Percentiles rank a stretch among this genome's conserved stretches.
Evolutionary conservation across 37 sponge, comb jelly and placozoan species (phyloP).

Genomic region (Hormiphora californensis): DNA sequence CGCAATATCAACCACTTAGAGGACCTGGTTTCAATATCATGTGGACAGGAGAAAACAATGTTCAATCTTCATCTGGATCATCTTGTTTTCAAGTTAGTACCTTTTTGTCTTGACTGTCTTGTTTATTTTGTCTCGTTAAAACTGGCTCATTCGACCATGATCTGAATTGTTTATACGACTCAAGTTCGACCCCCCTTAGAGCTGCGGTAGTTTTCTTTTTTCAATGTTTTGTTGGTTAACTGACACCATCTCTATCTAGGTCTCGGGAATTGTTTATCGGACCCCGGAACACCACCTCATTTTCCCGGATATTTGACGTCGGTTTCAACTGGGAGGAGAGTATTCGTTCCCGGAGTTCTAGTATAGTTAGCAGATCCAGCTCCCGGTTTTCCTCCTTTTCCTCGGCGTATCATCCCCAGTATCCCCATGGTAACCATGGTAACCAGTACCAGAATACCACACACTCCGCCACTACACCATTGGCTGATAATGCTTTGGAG

Average conservation of each 20-base stretch:
- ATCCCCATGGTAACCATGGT: too few relatives aligned
- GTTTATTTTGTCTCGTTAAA: too few relatives aligned
- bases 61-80: constrained; percentile 31
- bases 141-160: too few relatives aligned
- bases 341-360: neutral
- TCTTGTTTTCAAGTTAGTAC: constrained; percentile 21
- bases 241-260: neutral
- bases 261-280: neutral
- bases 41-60: constrained; percentile 48
- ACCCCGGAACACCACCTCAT: neutral
- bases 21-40: constrained; percentile 30
- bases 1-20: neutral
- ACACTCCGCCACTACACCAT: too few relatives aligned
- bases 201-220: too few relatives aligned
- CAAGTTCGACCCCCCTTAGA: too few relatives aligned
- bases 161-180: too few relatives aligned
- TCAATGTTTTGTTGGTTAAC: too few relatives aligned
- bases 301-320: neutral
- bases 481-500: too few relatives aligned
- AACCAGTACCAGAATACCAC: neutral
- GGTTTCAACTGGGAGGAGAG: constrained; percentile 37
- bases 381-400: too few relatives aligned
- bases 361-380: constrained; percentile 4
- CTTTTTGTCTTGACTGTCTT: too few relatives aligned
- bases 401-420: too few relatives aligned